Conservation (phyloP, 2,113 vertebrate genomes). For the Ellobius talpinus region DNA sequence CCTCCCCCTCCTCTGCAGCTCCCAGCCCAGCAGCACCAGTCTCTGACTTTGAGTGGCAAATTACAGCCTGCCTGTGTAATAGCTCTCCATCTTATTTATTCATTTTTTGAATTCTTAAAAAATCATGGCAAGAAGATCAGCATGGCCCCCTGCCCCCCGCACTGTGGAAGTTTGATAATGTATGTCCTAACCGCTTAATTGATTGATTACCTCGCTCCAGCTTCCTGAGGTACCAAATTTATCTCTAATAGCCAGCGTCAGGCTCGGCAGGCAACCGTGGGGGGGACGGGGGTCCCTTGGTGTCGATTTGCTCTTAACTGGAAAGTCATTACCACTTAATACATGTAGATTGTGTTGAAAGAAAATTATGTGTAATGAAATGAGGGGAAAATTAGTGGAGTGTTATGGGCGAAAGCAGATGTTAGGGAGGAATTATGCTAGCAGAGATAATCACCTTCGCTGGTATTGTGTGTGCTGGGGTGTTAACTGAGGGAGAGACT, state of each 20-base stretch:
- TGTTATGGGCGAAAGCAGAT: conserved; percentile 98
- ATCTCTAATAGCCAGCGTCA: conserved; percentile 95
- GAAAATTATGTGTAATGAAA: conserved; percentile 95
- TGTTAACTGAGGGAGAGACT: conserved; percentile 87
- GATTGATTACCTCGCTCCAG: conserved; percentile 94
- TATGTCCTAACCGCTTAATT: conserved; percentile 93
- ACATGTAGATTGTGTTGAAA: conserved; percentile 97
- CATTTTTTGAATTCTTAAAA: conserved; percentile 85
- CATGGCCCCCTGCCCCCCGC: conserved; percentile 86
- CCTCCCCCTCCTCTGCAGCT: not conserved
- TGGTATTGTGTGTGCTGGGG: conserved; percentile 92
- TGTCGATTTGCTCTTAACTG: conserved; percentile 99
- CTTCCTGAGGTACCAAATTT: conserved; percentile 93
- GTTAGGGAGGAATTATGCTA: conserved; percentile 97
- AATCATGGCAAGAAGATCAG: conserved; percentile 88
- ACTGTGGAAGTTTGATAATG: conserved; percentile 92
- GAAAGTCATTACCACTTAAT: conserved; percentile 98
- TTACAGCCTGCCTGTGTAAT: conserved; percentile 75
- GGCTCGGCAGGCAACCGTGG: conserved; percentile 91
- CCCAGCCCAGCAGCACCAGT: not conserved
- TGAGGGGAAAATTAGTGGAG: conserved; percentile 96
- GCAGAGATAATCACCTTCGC: conserved; percentile 96
- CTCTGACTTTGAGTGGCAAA: conserved; percentile 79
- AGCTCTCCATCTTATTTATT: conserved; percentile 77
- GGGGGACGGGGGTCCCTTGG: conserved; percentile 92